Base-by-base conservation (phyloP, 2,113 vertebrate species). In the Sander lucioperca region DNA sequence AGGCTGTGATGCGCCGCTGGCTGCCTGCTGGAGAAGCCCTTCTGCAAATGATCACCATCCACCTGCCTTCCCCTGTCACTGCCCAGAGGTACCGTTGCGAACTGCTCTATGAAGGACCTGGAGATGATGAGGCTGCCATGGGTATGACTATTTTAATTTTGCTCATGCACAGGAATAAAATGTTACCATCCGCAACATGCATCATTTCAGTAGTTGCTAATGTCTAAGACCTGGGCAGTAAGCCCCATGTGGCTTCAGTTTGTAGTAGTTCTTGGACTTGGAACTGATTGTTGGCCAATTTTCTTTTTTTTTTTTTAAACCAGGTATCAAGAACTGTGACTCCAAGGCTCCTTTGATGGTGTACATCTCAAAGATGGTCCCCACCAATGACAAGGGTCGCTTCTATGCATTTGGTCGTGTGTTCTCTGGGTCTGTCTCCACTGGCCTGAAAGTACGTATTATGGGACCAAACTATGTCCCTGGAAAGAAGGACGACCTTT, bases 331-430 rank as follows among this genome's bases (percentile, higher is more conserved):
- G 95, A 98, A 96, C 95, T 99, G 98, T 79, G 97, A 99, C 82
- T 92, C 98, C 70, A 98, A 98, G 89, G 98, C 91, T 2, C 98
- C 97, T 0, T 91, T 99, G 30, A 99, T 99, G 97, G 97, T 99
- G 96, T 99, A 99, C 95, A 98, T 99, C 88, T 99, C 98, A n/a
- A 99, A 99, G 93, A 99, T 99, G 98, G 98, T 99, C 83, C 98
- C 98, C 58, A 99, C 98, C 30, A 94, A 93, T 0, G 97, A 99
- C 92, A 99, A 99, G 86, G 98, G 98, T 77, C 96, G 98, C 21
- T 99, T 99, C 92, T 99, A 99, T 0, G 98, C 98, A 39, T 99
- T 99, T 0, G 98, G 98, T 0, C 96, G 97, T 3, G 98, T 99
- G 36, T 99, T 99, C 90, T 99, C 98, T 39, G 97, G 98, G 21